Percentiles rank a stretch among this genome's conserved stretches.
Evolutionary conservation across 2,113 vertebrate genomes (phyloP).

Genomic region (Solea solea): DNA sequence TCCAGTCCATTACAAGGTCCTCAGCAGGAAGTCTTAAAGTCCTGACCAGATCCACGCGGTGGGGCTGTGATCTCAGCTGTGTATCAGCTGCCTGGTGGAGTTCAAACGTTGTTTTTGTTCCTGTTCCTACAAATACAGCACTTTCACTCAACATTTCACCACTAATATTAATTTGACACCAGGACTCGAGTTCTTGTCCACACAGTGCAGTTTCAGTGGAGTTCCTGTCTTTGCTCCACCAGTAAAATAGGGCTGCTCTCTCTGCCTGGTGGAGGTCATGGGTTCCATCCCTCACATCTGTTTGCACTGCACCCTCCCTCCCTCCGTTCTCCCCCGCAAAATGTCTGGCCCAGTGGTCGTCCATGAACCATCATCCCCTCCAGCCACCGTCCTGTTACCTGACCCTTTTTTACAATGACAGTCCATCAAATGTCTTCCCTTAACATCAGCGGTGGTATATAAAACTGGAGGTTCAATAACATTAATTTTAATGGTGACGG

Average conservation of each 20-base stretch:
- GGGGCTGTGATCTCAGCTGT: background rate
- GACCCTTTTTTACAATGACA: constrained; percentile 79
- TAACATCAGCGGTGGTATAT: constrained; percentile 93
- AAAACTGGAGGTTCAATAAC: constrained; percentile 94
- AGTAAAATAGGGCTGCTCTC: constrained; percentile 1
- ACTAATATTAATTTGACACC: constrained; percentile 16
- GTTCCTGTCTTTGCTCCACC: constrained; percentile 19
- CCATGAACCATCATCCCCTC: background rate
- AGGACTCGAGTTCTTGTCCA: background rate
- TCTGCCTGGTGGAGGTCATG: constrained; percentile 11
- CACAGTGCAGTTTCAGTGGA: background rate
- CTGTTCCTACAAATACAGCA: constrained; percentile 3
- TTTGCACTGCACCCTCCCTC: constrained; percentile 40
- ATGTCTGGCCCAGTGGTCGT: constrained; percentile 30
- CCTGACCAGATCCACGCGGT: background rate
- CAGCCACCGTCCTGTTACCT: constrained; percentile 30
- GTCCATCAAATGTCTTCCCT: constrained; percentile 99
- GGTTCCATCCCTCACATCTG: constrained; percentile 26
- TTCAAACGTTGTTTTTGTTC: constrained; percentile 8
- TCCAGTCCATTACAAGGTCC: background rate
- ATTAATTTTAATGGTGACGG: constrained; percentile 95
- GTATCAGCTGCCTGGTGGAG: constrained; percentile 4
- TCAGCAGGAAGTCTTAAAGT: background rate
- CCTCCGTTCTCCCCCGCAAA: background rate
- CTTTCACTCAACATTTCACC: constrained; percentile 6